Evolutionary conservation across 2,888 invertebrate genomes (phyloP), one percentile per base, ranked within the genome.

Genomic region (Rhogogaster chlorosoma): DNA sequence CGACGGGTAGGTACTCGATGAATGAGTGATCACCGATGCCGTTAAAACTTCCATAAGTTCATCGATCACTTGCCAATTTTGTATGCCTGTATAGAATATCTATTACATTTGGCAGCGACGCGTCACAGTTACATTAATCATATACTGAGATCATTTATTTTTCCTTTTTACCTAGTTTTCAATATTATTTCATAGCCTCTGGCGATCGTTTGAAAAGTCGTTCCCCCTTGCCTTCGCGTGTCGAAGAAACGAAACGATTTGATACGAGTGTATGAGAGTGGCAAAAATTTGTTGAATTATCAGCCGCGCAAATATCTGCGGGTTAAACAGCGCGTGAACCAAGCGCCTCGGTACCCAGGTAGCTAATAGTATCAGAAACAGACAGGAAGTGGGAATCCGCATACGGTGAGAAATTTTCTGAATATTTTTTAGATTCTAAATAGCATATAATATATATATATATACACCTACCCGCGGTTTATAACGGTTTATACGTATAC

Each of bases 11-110:
- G 26, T 61, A 61, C 10, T 61, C 26, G 61, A 61, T 22, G 26
- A 26, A 61, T 61, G 61, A 61, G 0, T 61, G 61, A 61, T 61
- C 61, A 61, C 61, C 61, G 12, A 4, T 61, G 26, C 61, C 61
- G 22, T 12, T 61, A 61, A 45, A 61, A 26, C 61, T 12, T 61
- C 61, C 12, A 61, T 10, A 22, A 61, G 22, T 61, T 61, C 61
- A 61, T 61, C 61, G 61, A 61, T 61, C 26, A 61, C 61, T 61
- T 61, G 61, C 61, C 61, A 26, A 61, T 61, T 61, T 61, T 45
- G 22, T 61, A 10, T 61, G 26, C 61, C 61, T 10, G 22, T 22
- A 61, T 7, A 26, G 26, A 22, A 26, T 26, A 9, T 9, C 61
- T 61, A 26, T 61, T 61, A 22, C 10, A 61, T n/a, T 61, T 61